Conservation (phyloP, 1,140 invertebrate species). For the Andricus grossulariae region DNA sequence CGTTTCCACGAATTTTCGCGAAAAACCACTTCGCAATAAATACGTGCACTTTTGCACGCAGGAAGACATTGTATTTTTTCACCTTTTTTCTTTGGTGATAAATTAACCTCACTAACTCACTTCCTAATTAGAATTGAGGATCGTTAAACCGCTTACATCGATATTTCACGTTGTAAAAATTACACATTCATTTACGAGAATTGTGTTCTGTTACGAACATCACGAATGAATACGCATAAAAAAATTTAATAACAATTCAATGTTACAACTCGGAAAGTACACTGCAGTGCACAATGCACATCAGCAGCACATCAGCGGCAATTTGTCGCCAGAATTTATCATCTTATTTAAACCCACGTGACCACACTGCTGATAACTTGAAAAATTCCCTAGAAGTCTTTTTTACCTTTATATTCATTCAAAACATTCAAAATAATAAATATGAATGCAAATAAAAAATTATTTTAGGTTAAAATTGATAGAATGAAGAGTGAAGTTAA, state of each 20-base stretch:
- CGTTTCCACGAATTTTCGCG: conserved; percentile 35
- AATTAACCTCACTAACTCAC: neutral
- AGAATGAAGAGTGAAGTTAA: no score
- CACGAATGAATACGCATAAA: neutral
- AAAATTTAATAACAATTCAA: neutral
- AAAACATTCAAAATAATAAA: no score
- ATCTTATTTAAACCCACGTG: conserved; percentile 1
- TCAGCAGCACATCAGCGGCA: neutral
- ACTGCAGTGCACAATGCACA: no score
- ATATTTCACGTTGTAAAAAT: neutral
- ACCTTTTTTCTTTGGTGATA: neutral
- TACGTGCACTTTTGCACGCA: conserved; percentile 47
- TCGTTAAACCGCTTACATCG: neutral
- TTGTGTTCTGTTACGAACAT: neutral
- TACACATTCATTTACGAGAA: neutral
- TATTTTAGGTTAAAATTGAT: no score
- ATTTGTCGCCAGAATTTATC: neutral
- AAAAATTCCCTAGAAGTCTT: neutral
- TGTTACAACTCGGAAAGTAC: neutral
- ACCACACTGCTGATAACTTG: neutral
- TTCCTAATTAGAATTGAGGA: neutral
- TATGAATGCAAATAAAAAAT: no score
- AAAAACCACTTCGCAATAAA: conserved; percentile 38
- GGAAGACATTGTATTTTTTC: conserved; percentile 44
- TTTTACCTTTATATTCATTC: neutral